phyloP scores from a whole-genome alignment of 2,888 invertebrate genomes.

The Caenorhabditis sulstoni region DNA sequence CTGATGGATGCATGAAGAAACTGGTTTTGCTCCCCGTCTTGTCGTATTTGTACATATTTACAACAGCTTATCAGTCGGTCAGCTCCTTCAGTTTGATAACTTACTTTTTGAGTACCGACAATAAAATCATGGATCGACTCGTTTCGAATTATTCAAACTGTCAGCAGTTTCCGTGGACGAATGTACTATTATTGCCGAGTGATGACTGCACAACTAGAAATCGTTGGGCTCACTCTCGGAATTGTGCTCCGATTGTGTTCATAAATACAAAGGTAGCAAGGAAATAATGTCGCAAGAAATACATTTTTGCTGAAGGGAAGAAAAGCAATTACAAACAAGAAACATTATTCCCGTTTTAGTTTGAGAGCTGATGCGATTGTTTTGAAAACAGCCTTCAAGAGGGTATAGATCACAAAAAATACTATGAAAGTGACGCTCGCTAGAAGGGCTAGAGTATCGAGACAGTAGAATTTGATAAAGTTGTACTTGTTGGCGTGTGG shows the following conservation, averaged over 20 bases:
- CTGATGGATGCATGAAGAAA: conserved; percentile 22
- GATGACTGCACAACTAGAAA: too few relatives aligned
- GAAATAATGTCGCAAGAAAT: too few relatives aligned
- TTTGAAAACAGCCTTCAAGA: conserved; percentile 11
- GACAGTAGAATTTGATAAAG: conserved; percentile 41
- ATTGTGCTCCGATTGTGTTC: too few relatives aligned
- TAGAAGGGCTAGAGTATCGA: conserved; percentile 23
- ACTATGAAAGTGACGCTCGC: conserved; percentile 3
- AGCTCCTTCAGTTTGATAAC: conserved; percentile 37
- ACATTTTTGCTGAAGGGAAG: too few relatives aligned
- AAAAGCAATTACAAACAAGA: too few relatives aligned
- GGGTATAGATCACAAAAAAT: conserved; percentile 5
- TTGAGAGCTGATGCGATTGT: neutral
- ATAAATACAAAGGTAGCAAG: too few relatives aligned
- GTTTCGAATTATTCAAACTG: neutral
- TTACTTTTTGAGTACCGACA: conserved; percentile 19
- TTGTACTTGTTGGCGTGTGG: conserved; percentile 43
- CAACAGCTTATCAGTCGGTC: conserved; percentile 23
- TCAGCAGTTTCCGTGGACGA: neutral
- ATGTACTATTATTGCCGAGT: conserved; percentile 17
- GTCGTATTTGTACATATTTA: conserved; percentile 27
- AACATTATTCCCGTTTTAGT: conserved; percentile 34
- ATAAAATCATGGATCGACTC: too few relatives aligned
- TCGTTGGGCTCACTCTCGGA: too few relatives aligned
- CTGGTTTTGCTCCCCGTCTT: neutral